A percentile compares a stretch with the other conserved stretches of the same genome.
Conservation (phyloP, 2,113 vertebrate species). For the Ariopsis seemanni region DNA sequence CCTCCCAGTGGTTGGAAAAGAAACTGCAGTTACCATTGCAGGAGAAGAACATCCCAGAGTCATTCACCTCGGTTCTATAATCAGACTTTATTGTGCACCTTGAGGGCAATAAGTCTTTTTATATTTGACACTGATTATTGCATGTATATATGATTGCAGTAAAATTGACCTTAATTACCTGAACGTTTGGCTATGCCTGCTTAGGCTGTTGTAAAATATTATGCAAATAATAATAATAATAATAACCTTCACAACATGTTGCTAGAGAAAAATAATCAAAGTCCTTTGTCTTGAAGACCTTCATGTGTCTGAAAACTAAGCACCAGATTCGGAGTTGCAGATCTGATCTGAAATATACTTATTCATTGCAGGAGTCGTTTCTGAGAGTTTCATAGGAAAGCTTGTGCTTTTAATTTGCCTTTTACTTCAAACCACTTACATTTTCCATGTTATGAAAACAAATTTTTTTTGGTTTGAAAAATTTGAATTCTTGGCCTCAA, state of each 20-base stretch:
- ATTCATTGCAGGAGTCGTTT: no score
- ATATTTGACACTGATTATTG: background rate
- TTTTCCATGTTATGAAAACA: background rate
- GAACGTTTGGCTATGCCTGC: background rate
- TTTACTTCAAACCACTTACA: background rate
- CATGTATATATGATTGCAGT: background rate
- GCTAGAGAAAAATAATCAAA: background rate
- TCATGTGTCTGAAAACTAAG: no score
- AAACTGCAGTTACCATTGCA: background rate
- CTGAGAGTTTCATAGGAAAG: no score
- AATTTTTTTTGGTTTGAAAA: no score
- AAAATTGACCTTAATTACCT: background rate
- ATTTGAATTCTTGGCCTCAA: no score
- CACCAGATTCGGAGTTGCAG: no score
- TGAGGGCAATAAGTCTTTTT: background rate
- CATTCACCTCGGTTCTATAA: no score
- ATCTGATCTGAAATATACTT: no score
- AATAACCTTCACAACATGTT: background rate
- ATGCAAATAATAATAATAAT: no score
- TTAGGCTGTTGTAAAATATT: no score
- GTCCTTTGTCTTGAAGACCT: no score
- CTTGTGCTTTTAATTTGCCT: background rate
- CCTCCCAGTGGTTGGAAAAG: background rate
- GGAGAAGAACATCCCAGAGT: background rate
- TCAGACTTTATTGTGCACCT: background rate